A percentile compares a stretch with the other conserved stretches of the same genome.
Conservation (phyloP, 2,888 invertebrate species). For the Diaphora mendica region DNA sequence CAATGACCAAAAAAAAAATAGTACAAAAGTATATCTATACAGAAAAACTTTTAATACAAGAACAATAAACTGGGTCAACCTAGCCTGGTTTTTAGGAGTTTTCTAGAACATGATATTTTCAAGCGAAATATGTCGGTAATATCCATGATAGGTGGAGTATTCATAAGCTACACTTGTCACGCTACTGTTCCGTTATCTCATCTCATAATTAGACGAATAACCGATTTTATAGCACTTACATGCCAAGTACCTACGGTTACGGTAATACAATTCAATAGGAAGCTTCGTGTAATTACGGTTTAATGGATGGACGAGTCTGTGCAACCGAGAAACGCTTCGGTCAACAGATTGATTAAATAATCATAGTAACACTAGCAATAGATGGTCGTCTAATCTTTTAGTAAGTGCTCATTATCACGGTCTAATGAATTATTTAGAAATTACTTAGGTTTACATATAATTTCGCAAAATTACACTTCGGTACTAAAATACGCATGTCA, state of each 20-base stretch:
- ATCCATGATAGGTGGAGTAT: slow-evolving; percentile 19
- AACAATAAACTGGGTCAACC: slow-evolving; percentile 29
- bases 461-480: slow-evolving; percentile 31
- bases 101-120: slow-evolving; percentile 30
- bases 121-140: slow-evolving; percentile 6
- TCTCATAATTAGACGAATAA: slow-evolving; percentile 15
- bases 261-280: slow-evolving; percentile 18
- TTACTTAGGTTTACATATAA: slow-evolving; percentile 29
- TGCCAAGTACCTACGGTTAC: slow-evolving; percentile 17
- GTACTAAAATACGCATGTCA: slow-evolving; percentile 10
- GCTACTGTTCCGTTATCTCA: slow-evolving; percentile 10
- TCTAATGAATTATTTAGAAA: slow-evolving; percentile 34
- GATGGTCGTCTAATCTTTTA: slow-evolving; percentile 53
- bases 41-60: slow-evolving; percentile 25
- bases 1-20: slow-evolving; percentile 21
- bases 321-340: slow-evolving; percentile 27
- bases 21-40: slow-evolving; percentile 25
- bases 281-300: slow-evolving; percentile 13
- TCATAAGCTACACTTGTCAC: slow-evolving; percentile 11
- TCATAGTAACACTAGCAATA: slow-evolving; percentile 55
- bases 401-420: slow-evolving; percentile 36
- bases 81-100: slow-evolving; percentile 30
- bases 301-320: slow-evolving; percentile 34
- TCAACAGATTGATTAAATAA: slow-evolving; percentile 52
- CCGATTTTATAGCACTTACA: slow-evolving; percentile 6